phyloP scores from a whole-genome alignment of 2,888 invertebrate genomes.

The Brachypterus glaber region DNA sequence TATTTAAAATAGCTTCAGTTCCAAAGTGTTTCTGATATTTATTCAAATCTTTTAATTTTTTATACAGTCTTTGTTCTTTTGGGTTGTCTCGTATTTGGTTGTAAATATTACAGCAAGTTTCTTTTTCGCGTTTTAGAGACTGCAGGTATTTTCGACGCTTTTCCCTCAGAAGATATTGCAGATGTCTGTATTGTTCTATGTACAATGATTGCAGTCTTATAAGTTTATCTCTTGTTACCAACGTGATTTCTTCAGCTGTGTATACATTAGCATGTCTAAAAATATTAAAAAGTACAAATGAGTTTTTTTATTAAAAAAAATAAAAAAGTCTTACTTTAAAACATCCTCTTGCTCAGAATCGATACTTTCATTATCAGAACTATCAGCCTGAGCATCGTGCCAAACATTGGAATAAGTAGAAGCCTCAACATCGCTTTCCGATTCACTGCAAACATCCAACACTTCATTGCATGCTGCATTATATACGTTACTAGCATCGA shows the following conservation, averaged over 20 bases:
- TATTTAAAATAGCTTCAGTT: constrained; percentile 68
- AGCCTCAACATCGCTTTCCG: constrained; percentile 64
- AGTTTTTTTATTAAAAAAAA: no score
- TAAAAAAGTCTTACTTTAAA: constrained; percentile 50
- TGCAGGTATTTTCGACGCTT: constrained; percentile 66
- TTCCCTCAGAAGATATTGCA: constrained; percentile 62
- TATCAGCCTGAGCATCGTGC: constrained; percentile 54
- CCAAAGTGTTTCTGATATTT: constrained; percentile 72
- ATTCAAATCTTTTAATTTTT: constrained; percentile 70
- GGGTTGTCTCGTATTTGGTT: constrained; percentile 58
- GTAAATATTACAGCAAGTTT: constrained; percentile 63
- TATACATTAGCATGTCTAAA: constrained; percentile 77
- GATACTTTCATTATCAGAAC: constrained; percentile 68
- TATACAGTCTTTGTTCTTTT: constrained; percentile 64
- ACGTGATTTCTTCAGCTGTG: constrained; percentile 79
- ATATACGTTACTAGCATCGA: constrained; percentile 43
- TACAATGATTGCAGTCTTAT: constrained; percentile 71
- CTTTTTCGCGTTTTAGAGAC: constrained; percentile 65
- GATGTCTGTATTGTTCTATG: constrained; percentile 67
- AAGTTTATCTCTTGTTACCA: constrained; percentile 65
- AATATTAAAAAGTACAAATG: constrained; percentile 7
- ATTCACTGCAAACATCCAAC: constrained; percentile 62
- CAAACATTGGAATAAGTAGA: constrained; percentile 53
- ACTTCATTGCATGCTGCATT: constrained; percentile 49
- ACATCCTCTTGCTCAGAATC: constrained; percentile 69